These are phyloP conservation scores for Crypturellus tataupa DNA, from an alignment of 2,797 vertebrate species.

Conservation along the genomic window DNA sequence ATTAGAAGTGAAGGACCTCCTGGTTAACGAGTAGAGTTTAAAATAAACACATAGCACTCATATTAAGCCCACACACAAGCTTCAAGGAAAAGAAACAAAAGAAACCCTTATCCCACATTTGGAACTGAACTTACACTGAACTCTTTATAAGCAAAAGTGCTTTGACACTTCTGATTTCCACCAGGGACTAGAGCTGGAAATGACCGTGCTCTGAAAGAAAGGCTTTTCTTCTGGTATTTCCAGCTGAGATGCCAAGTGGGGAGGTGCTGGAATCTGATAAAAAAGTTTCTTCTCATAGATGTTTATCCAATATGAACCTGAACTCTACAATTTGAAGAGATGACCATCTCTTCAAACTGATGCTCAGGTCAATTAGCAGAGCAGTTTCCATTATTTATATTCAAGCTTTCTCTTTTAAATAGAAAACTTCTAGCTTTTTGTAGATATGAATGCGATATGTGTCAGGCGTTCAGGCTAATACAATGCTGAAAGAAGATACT, in stretches of 20 bases:
- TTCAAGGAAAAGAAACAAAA: not conserved
- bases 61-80: not conserved
- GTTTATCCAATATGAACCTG: not conserved
- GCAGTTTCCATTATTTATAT: not conserved
- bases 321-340: not conserved
- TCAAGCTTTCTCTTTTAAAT: not conserved
- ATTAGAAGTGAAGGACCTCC: not conserved
- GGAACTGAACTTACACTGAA: conserved; percentile 35
- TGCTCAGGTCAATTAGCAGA: not conserved
- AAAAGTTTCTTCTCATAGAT: not conserved
- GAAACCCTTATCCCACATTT: not conserved
- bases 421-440: not conserved
- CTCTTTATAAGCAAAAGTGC: not conserved
- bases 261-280: conserved; percentile 58
- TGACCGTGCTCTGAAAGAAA: not conserved
- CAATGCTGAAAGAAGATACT: not conserved
- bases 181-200: conserved; percentile 24
- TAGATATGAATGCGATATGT: not conserved
- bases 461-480: not conserved
- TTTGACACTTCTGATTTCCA: conserved; percentile 41
- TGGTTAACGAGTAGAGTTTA: not conserved
- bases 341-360: not conserved
- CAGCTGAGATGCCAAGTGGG: conserved; percentile 49
- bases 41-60: not conserved
- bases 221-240: conserved; percentile 59